phyloP scores from a whole-genome alignment of 2,888 invertebrate species.

The Melanargia galathea region DNA sequence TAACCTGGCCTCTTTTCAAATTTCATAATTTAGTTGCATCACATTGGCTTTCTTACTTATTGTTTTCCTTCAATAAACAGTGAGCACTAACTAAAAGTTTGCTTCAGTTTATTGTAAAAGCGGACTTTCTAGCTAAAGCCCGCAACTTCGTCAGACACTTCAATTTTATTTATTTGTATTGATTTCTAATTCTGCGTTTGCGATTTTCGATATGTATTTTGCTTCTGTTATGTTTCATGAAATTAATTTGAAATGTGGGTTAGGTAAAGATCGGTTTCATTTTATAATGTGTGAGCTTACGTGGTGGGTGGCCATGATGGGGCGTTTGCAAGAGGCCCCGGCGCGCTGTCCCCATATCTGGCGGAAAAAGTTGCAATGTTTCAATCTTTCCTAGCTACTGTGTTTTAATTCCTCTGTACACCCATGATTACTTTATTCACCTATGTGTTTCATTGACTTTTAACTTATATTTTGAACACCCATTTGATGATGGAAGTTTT shows the following conservation, averaged over 20 bases:
- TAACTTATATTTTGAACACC: not conserved
- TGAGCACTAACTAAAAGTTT: no score
- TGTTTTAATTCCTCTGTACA: not conserved
- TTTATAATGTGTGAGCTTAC: slow-evolving; percentile 20
- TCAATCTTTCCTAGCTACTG: slow-evolving; percentile 6
- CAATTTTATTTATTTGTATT: no score
- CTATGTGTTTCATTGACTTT: not conserved
- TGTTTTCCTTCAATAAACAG: no score
- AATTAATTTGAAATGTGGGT: not conserved
- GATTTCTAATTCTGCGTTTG: no score
- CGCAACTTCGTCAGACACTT: no score
- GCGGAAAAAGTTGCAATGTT: slow-evolving; percentile 8
- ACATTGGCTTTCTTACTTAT: no score
- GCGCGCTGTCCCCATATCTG: slow-evolving; percentile 13
- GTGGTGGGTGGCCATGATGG: slow-evolving; percentile 3
- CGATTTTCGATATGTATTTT: not conserved
- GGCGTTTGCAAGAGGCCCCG: slow-evolving; percentile 16
- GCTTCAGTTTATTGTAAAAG: no score
- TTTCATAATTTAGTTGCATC: no score
- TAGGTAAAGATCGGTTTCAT: not conserved
- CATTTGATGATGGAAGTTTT: no score
- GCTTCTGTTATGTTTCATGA: slow-evolving; percentile 3
- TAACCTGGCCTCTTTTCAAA: no score
- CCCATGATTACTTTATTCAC: not conserved
- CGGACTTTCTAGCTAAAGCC: no score